Evolutionary conservation across 2,113 vertebrate genomes (phyloP), one percentile per base, ranked within the genome.

Genomic region (Notarius lentiginosus): DNA sequence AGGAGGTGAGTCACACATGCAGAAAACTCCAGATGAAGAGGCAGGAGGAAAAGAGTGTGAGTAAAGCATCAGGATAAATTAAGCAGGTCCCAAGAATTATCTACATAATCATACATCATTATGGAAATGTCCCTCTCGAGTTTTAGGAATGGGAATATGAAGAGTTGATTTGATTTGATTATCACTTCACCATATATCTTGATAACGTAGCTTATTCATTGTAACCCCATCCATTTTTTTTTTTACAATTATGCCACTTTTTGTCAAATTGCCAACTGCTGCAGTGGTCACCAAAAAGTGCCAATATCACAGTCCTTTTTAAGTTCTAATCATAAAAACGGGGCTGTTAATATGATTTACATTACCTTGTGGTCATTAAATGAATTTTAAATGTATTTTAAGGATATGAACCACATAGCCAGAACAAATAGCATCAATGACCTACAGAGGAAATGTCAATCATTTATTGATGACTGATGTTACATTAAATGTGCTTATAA

Each of bases 401-500:
- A 85, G 24, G 15, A 70, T 41, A 80, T 68, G 5, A 58, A 0
- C 18, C 30, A 60, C 12, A 27, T 60, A 47, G 9, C 51, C 65
- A 60, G 12, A 80, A 41, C 27, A 56, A 14, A 34, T 55, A n/a
- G 8, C 12, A 30, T 63, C 47, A 47, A 51, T 76, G 20, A 63
- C n/a, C 34, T 56, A 68, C 2, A 81, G 76, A 30, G n/a, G 1
- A 27, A 63, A 55, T n/a, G 58, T 83, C 18, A 87, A 41, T n/a
- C 5, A 27, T 84, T 72, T 12, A 84, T 60, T 47, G 10, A n/a
- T 86, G 77, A 80, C 12, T 72, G 53, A 68, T 60, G 18, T 58
- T 66, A 27, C 51, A 60, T 27, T 72, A 49, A 58, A 86, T 47
- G 85, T 84, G 68, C 56, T 58, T 80, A 41, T 49, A 86, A 30